Evolutionary conservation across 2,888 invertebrate genomes (phyloP).

Genomic region (Apotomis capreana): DNA sequence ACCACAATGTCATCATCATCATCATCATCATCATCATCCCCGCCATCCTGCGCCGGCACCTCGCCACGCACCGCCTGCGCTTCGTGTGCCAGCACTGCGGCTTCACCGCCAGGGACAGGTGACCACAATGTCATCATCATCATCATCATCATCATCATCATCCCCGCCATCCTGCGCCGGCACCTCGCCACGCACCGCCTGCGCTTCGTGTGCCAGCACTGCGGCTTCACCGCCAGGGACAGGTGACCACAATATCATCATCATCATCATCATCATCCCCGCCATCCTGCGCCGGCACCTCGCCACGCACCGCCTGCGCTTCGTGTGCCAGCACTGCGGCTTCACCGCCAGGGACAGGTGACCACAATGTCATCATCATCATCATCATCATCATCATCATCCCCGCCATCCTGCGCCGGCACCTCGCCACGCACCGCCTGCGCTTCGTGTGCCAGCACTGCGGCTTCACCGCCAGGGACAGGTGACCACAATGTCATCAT

Average conservation of each 20-base stretch:
- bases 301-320: constrained; percentile 44
- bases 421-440: constrained; percentile 44
- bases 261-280: too few species aligned
- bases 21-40: too few species aligned
- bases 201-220: constrained; percentile 42
- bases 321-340: constrained; percentile 42
- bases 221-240: constrained; percentile 28
- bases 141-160: too few species aligned
- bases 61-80: constrained; percentile 44
- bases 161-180: constrained; percentile 41
- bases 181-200: constrained; percentile 44
- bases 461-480: constrained; percentile 21
- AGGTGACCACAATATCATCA: background rate
- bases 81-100: constrained; percentile 43
- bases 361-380: background rate
- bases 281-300: constrained; percentile 43
- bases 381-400: too few species aligned
- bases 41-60: constrained; percentile 43
- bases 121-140: background rate
- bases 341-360: constrained; percentile 13
- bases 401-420: constrained; percentile 43
- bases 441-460: constrained; percentile 43
- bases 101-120: constrained; percentile 12
- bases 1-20: background rate
- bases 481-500: background rate